Conservation (phyloP, 2,888 invertebrate species). For the Glaucopsyche alexis region DNA sequence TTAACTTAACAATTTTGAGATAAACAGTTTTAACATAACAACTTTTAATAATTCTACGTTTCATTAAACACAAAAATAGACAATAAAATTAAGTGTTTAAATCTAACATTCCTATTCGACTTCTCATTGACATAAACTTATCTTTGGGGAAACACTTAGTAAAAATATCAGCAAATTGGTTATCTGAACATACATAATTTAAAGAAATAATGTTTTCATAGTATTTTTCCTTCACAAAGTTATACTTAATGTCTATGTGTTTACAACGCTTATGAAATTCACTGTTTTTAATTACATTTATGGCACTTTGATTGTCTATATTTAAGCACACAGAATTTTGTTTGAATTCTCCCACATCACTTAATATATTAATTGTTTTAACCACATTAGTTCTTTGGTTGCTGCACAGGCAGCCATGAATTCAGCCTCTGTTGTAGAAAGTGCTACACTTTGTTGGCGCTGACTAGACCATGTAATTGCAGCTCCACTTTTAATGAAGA, state of each 20-base stretch:
- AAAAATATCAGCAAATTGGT: constrained; percentile 6
- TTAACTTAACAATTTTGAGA: no score
- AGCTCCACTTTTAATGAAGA: constrained; percentile 16
- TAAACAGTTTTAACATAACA: no score
- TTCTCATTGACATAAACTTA: constrained; percentile 2
- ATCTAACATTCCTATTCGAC: constrained; percentile 28
- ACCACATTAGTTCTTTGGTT: not conserved
- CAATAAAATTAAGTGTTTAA: no score
- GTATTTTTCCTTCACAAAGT: not conserved
- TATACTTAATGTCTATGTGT: not conserved
- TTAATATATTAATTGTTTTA: not conserved
- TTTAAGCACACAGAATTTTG: not conserved
- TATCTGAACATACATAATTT: not conserved
- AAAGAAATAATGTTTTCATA: not conserved
- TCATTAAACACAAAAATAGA: no score
- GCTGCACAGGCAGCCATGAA: no score
- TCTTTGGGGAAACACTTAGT: not conserved
- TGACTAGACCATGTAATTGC: constrained; percentile 29
- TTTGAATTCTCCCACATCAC: not conserved
- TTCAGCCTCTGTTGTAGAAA: constrained; percentile 28
- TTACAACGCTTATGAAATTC: not conserved
- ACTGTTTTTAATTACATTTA: not conserved
- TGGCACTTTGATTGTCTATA: constrained; percentile 8
- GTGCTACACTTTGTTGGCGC: constrained; percentile 33
- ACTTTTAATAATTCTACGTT: no score